phyloP scores from a whole-genome alignment of 2,113 vertebrate species.

The Brachyhypopomus gauderio region DNA sequence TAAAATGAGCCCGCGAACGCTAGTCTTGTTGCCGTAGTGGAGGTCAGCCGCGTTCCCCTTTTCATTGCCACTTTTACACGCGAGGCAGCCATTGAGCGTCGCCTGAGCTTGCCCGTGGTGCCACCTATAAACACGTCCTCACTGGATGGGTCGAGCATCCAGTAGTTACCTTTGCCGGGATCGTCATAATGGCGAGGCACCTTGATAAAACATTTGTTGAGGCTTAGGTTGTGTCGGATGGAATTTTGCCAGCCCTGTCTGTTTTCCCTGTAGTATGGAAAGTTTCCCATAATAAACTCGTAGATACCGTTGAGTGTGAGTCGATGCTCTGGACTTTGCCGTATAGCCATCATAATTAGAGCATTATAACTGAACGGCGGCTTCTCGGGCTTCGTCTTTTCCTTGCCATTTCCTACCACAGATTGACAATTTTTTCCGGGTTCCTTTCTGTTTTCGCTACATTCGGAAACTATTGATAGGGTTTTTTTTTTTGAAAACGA shows the following conservation, averaged over 20 bases:
- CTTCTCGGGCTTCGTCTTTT: constrained; percentile 66
- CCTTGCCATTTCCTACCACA: neutral
- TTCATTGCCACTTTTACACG: constrained; percentile 66
- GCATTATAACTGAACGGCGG: constrained; percentile 83
- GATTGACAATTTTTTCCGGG: no score
- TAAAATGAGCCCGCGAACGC: constrained; percentile 71
- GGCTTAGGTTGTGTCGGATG: constrained; percentile 78
- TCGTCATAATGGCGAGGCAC: constrained; percentile 81
- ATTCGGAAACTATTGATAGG: no score
- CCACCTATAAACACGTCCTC: constrained; percentile 80
- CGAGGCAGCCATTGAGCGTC: constrained; percentile 62
- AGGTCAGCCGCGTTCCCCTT: constrained; percentile 56
- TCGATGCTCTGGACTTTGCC: constrained; percentile 72
- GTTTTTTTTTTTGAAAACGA: no score
- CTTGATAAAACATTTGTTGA: constrained; percentile 82
- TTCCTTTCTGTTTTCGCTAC: neutral
- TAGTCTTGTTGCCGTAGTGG: constrained; percentile 42
- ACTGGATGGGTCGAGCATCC: constrained; percentile 82
- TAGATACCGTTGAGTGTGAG: constrained; percentile 80
- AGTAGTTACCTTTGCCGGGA: constrained; percentile 81
- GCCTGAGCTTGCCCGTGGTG: constrained; percentile 74
- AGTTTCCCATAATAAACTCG: constrained; percentile 79
- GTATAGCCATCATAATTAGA: constrained; percentile 83
- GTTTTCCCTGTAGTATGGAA: constrained; percentile 72
- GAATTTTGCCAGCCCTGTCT: constrained; percentile 23